Evolutionary conservation across 92 coral and sea anemone genomes (phyloP).

Genomic region (Porites divaricata): DNA sequence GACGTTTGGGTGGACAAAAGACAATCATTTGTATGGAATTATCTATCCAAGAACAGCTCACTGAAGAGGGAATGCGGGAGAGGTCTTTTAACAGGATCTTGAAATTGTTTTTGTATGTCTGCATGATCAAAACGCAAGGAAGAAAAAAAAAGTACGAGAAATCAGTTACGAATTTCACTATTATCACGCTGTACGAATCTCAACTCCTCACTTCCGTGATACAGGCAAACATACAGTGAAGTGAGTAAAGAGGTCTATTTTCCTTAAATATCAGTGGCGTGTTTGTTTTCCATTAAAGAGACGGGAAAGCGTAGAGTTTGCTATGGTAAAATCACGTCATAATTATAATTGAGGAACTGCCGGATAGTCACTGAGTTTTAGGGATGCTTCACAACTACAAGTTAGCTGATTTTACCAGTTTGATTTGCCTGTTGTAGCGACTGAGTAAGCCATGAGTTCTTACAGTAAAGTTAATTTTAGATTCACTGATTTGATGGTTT

Average conservation of each 20-base stretch:
- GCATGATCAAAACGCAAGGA: background rate
- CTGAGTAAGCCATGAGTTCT: background rate
- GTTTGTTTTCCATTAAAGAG: background rate
- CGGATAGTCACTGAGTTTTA: background rate
- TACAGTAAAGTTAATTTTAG: background rate
- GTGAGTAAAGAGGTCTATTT: too few relatives aligned
- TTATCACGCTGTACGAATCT: too few relatives aligned
- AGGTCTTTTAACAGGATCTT: background rate
- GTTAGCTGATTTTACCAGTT: background rate
- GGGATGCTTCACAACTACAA: conserved; percentile 15
- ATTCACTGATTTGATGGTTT: background rate
- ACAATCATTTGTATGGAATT: too few relatives aligned
- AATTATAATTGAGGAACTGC: too few relatives aligned
- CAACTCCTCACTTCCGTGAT: too few relatives aligned
- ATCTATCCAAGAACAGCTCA: too few relatives aligned
- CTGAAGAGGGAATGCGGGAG: too few relatives aligned
- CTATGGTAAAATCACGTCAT: background rate
- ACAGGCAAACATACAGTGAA: background rate
- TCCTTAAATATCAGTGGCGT: background rate
- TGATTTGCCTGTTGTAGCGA: background rate
- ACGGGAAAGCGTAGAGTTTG: background rate
- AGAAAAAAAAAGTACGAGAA: background rate
- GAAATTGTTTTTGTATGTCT: background rate
- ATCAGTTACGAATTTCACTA: too few relatives aligned
- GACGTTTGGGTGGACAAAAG: too few relatives aligned